phyloP scores from a whole-genome alignment of 1,140 invertebrate genomes.

The Marisa cornuarietis region DNA sequence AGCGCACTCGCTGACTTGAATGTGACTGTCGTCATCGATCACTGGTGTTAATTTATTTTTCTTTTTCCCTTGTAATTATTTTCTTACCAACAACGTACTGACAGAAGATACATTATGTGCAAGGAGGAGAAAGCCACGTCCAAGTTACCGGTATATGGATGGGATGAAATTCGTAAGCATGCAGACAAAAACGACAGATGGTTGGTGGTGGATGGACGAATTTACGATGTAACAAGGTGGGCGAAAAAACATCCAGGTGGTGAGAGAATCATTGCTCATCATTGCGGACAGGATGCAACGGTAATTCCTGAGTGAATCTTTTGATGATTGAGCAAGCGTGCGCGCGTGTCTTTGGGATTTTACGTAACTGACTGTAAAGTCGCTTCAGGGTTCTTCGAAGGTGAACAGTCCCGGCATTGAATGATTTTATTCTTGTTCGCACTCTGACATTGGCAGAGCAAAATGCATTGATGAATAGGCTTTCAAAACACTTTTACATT shows the following conservation, averaged over 20 bases:
- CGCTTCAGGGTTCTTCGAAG: too few relatives aligned
- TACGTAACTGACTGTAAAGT: too few relatives aligned
- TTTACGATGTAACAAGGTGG: conserved; percentile 63
- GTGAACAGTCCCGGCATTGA: too few relatives aligned
- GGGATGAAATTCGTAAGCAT: conserved; percentile 59
- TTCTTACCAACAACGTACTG: background rate
- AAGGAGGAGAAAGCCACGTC: background rate
- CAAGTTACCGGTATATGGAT: conserved; percentile 22
- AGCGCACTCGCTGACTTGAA: background rate
- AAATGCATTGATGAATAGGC: too few relatives aligned
- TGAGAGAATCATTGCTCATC: conserved; percentile 54
- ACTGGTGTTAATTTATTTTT: background rate
- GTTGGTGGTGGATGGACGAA: conserved; percentile 60
- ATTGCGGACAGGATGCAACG: conserved; percentile 64
- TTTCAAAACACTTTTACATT: too few relatives aligned
- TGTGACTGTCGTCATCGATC: background rate
- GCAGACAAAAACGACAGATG: conserved; percentile 50
- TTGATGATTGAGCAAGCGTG: background rate
- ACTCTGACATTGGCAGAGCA: too few relatives aligned
- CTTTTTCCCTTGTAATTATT: background rate
- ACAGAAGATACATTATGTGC: background rate
- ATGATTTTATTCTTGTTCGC: too few relatives aligned
- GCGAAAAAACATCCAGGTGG: conserved; percentile 63
- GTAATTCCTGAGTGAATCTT: conserved; percentile 36
- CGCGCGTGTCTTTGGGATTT: too few relatives aligned